Evolutionary conservation across 1,140 invertebrate genomes (phyloP), one percentile per base, ranked within the genome.

Genomic region (Drosophila malerkotliana): DNA sequence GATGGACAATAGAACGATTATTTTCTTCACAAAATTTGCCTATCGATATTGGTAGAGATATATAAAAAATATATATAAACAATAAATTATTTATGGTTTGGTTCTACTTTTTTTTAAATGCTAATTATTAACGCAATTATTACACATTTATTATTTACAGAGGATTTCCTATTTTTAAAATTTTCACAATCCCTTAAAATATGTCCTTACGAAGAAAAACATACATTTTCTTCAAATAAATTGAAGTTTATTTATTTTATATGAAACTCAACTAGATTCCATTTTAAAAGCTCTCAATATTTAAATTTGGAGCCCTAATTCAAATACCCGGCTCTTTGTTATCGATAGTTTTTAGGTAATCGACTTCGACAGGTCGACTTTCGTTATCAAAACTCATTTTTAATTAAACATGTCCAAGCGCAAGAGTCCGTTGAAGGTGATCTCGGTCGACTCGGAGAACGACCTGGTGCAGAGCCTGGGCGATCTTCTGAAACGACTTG

Each of bases 341-440:
- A 37, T 47, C 39, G 72, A 49, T 48, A 44, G 32, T 47, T 53
- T 53, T 53, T 14, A 15, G 4, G 24, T 41, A 58, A 63, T 44
- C 68, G 44, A 6, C 21, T 21, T 21, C 39, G 47, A 28, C 18
- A 24, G 18, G 47, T 24, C 49, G 30, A n/a, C 48, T 67, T 48
- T 48, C 48, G 47, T 30, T 69, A 69, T 69, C 49, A 69, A n/a
- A 51, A 37, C 18, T 47, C 44, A 21, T 18, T 9, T 47, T 47
- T 18, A 15, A 47, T 12, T 53, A 9, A 48, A 69, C n/a, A 58
- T 66, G 49, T 37, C 62, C 28, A 12, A 75, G 15, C 54, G 47
- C 41, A 75, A 72, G 18, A 71, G 51, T 41, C 28, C 60, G 7
- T 53, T 82, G 4, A 44, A 63, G n/a, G 10, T 75, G 26, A 68